These are phyloP conservation scores for Lucifuga dentata DNA, from an alignment of 2,113 vertebrate species.

Conservation along the genomic window DNA sequence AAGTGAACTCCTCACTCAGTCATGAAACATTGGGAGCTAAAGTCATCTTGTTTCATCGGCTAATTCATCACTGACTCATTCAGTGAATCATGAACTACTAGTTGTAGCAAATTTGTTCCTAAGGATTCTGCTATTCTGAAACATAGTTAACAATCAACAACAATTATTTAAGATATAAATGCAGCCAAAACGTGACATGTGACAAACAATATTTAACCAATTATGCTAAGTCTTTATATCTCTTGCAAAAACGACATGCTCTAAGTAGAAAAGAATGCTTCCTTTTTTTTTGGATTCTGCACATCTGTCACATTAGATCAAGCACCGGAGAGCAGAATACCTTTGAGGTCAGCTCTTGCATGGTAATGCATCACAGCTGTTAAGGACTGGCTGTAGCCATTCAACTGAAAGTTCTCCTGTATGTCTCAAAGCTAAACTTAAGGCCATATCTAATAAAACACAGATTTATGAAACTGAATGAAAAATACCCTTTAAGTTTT, in stretches of 20 bases:
- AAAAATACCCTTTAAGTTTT: conserved; percentile 6
- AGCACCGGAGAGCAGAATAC: conserved; percentile 63
- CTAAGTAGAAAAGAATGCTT: conserved; percentile 70
- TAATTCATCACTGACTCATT: conserved; percentile 8
- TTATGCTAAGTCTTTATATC: conserved; percentile 21
- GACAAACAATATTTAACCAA: conserved; percentile 37
- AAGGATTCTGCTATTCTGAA: neutral
- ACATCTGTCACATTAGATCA: conserved; percentile 77
- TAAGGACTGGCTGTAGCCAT: conserved; percentile 41
- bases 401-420: conserved; percentile 50
- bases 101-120: too few relatives aligned
- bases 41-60: conserved; percentile 15
- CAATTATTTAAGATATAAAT: conserved; percentile 23
- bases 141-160: conserved; percentile 1
- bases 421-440: conserved; percentile 39
- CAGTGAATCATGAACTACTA: conserved; percentile 7
- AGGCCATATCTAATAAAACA: conserved; percentile 34
- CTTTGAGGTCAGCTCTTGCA: conserved; percentile 44
- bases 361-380: conserved; percentile 80
- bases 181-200: neutral
- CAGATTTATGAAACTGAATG: neutral
- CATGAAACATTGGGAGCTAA: conserved; percentile 26
- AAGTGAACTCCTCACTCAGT: neutral
- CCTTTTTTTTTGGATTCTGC: conserved; percentile 61
- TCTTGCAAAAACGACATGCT: conserved; percentile 39